Evolutionary conservation across 2,797 vertebrate genomes (phyloP).

Genomic region (Gorsachius magnificus): DNA sequence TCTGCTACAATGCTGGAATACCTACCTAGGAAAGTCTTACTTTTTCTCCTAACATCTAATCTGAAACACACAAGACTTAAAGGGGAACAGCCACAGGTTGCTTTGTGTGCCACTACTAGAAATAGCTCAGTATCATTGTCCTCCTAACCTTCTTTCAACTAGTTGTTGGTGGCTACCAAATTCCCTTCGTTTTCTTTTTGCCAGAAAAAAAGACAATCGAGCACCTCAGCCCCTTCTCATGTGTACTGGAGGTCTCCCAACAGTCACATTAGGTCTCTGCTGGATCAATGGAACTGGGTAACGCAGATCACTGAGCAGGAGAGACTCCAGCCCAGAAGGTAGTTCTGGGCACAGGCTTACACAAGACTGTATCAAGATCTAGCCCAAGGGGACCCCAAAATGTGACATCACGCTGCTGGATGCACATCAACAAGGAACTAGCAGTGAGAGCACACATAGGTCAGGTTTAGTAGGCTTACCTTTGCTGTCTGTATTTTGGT

Average conservation of each 20-base stretch:
- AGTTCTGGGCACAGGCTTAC: background rate
- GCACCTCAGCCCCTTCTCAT: background rate
- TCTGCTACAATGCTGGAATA: background rate
- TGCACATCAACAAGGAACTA: background rate
- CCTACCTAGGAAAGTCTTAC: background rate
- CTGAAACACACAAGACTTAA: background rate
- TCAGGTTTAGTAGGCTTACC: slow-evolving; percentile 25
- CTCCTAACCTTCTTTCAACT: background rate
- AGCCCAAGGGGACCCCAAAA: background rate
- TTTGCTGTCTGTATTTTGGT: background rate
- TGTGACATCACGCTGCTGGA: background rate
- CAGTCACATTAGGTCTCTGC: background rate
- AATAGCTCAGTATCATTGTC: background rate
- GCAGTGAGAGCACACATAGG: background rate
- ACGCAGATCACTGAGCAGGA: background rate
- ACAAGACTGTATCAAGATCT: background rate
- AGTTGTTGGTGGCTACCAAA: background rate
- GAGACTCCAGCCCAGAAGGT: background rate
- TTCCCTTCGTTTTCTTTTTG: background rate
- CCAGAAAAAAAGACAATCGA: background rate
- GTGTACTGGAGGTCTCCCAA: background rate
- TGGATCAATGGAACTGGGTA: background rate
- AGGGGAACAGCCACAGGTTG: background rate
- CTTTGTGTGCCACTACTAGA: background rate
- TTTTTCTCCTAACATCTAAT: background rate